Base-by-base conservation (phyloP, 92 coral and sea anemone species). In the Ricordea florida region DNA sequence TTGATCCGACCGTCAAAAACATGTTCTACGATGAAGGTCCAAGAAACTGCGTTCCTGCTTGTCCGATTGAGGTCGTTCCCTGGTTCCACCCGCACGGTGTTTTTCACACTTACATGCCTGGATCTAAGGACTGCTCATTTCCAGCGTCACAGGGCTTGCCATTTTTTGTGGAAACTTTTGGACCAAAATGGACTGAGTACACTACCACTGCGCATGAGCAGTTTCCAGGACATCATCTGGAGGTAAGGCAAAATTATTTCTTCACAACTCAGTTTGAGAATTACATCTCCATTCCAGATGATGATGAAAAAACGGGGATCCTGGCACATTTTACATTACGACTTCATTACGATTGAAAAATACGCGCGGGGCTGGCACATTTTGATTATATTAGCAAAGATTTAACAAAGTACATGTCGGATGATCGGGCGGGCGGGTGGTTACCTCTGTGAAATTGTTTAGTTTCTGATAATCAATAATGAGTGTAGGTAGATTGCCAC, bases 181-280 rank as follows among this genome's bases (percentile, higher is more conserved):
- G 98, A 23, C 98, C 98, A 8, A 91, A 78, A 42, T 94, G 69
- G 57, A 68, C 97, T 8, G 97, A 94, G 26, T 74, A 81, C 57
- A 86, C 98, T 14, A 84, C 88, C 3, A 46, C 90, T 24, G 92
- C 93, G 11, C 98, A 94, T 37, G 98, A 94, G 48, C 41, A 81
- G 3, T 14, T 72, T 37, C 89, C 98, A 25, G 98, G 98, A 17
- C 98, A 94, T 63, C 89, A 92, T 30, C 34, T 91, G 29, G 98
- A 94, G 92, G 96, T 90, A 56, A 38, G 62, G 20, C 13, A 24
- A 31, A n/a, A 0, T 55, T 28, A 5, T 13, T 13, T n/a, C 2
- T 11, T 45, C 20, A 45, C 51, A 45, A 13, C n/a, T n/a, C n/a
- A n/a, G n/a, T n/a, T n/a, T n/a, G n/a, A n/a, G n/a, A n/a, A n/a